phyloP scores from a whole-genome alignment of 2,888 invertebrate species.

The Eristalis intricaria region DNA sequence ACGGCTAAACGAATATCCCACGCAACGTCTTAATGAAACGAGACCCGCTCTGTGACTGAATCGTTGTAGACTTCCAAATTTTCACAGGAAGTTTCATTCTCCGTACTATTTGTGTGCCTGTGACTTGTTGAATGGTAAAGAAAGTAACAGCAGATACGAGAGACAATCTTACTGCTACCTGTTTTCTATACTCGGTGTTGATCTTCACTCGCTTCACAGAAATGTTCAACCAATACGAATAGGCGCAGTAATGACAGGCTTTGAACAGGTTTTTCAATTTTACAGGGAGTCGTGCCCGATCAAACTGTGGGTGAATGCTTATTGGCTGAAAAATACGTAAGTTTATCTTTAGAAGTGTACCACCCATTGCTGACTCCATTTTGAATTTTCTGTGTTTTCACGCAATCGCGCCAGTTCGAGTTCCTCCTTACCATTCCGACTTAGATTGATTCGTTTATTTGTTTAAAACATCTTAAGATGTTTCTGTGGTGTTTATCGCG shows the following conservation, averaged over 20 bases:
- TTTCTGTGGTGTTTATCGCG: slow-evolving; percentile 32
- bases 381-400: slow-evolving; percentile 74
- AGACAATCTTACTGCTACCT: slow-evolving; percentile 37
- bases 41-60: slow-evolving; percentile 73
- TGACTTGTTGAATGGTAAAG: slow-evolving; percentile 21
- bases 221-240: slow-evolving; percentile 71
- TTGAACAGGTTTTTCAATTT: slow-evolving; percentile 59
- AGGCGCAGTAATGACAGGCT: slow-evolving; percentile 73
- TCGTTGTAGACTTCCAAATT: slow-evolving; percentile 56
- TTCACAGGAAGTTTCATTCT: slow-evolving; percentile 61
- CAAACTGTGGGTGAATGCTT: slow-evolving; percentile 35
- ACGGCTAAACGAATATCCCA: slow-evolving; percentile 16
- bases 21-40: slow-evolving; percentile 71
- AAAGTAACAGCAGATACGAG: slow-evolving; percentile 22
- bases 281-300: neutral
- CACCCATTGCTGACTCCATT: slow-evolving; percentile 76
- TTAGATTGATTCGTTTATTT: slow-evolving; percentile 15
- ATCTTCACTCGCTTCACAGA: slow-evolving; percentile 10
- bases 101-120: slow-evolving; percentile 19
- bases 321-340: slow-evolving; percentile 66
- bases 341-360: neutral
- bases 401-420: slow-evolving; percentile 18
- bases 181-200: slow-evolving; percentile 28
- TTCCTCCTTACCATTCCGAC: slow-evolving; percentile 49
- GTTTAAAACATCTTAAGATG: slow-evolving; percentile 32